Base-by-base conservation (phyloP, 2,113 vertebrate species). In the Indri indri region DNA sequence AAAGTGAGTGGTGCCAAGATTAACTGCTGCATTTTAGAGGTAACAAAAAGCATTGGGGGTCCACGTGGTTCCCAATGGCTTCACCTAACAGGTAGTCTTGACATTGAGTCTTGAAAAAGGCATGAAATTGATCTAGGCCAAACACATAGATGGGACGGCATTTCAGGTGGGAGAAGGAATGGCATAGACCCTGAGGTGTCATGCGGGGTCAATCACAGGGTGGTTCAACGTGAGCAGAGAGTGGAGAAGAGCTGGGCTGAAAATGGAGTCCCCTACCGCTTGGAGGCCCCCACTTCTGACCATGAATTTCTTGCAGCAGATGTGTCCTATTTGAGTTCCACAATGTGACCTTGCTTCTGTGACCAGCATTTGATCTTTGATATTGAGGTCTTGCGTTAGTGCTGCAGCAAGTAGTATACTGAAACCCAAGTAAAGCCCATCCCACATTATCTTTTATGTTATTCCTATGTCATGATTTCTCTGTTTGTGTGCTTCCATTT, bases 251-350 rank as follows among this genome's bases (percentile, higher is more conserved):
- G 27, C 6, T 4, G 8, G 73, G 3, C 87, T 52, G 2, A 18
- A 61, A n/a, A n/a, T 6, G 0, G 2, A 11, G 13, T 32, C 74
- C 5, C 40, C n/a, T n/a, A 1, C 25, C 66, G 6, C 1, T 1
- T 37, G 59, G 30, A 32, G 50, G 42, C 30, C 0, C 59, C 42
- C 2, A 5, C 27, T 13, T 59, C 52, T 16, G 9, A 20, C 2
- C 4, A 13, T 0, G 8, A 6, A 13, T 30, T 68, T 84, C 63
- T 20, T 66, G 8, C 2, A 70, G 32, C 50, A 61, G 3, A 54
- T 2, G 17, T 27, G 30, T 50, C 37, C 50, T 37, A 0, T 52
- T 25, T 23, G 50, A 32, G 37, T 73, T 85, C 34, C 12, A 12
- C 32, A 7, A 13, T 12, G 54, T 6, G 8, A 2, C 25, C 3